Base-by-base conservation (phyloP, 1,140 invertebrate genomes). In the Bicyclus anynana region DNA sequence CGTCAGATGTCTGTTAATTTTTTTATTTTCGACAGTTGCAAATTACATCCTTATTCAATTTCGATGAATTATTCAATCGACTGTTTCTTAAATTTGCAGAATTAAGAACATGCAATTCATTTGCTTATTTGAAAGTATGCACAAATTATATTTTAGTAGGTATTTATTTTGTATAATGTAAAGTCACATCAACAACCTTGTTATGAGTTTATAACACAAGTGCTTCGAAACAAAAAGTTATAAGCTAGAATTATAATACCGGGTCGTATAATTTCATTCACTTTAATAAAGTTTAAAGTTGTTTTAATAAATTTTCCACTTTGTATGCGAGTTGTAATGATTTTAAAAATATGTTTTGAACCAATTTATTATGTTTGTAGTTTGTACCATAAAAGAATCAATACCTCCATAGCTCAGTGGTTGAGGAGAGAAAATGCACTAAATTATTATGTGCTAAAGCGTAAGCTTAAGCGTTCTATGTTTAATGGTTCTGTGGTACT, bases 271-370 rank as follows among this genome's bases (percentile, higher is more conserved):
- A 53, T 59, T 59, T 59, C 14, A 47, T 18, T 54, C 53, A 35
- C 33, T 46, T 55, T 37, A 21, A 59, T 48, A 40, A 53, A 59
- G 51, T 59, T 53, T 38, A 48, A 35, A 38, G 50, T 33, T 42
- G 35, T 59, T 53, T 33, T 55, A 59, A 52, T 59, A 48, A 59
- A 48, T 29, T n/a, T 59, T 59, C 17, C 33, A 46, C 21, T 59
- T 29, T n/a, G 44, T 27, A n/a, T 9, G 33, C 14, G 29, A 5
- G 44, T 38, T 56, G 5, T 49, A 56, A 56, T 23, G 42, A 21
- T 20, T 44, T 40, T 2, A 20, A 44, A 20, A 44, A 44, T 21
- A 20, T 20, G 44, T 27, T 42, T 33, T 40, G 2, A 2, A 10
- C n/a, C 4, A 35, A 35, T 12, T 35, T 27, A 4, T 7, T 7